Evolutionary conservation across 2,888 invertebrate genomes (phyloP), one percentile per base, ranked within the genome.

Genomic region (Eumacrocentrus americanus): DNA sequence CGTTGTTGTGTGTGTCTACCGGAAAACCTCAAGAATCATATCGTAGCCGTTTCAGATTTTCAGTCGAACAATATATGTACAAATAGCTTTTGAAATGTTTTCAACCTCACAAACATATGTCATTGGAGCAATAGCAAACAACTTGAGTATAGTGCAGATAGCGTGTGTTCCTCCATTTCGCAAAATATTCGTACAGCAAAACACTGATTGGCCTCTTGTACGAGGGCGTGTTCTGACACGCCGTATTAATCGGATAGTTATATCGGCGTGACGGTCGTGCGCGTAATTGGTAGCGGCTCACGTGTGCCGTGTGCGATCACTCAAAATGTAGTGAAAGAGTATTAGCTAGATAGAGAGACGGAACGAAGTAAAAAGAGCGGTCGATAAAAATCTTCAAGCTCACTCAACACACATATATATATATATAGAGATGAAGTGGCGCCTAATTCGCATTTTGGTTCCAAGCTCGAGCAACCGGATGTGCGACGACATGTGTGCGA

Each of bases 401-500:
- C 12, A 42, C 11, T 14, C 11, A 35, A 16, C 9, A 37, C n/a
- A 35, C 22, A 5, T 22, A 16, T 20, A 37, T 23, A 2, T 46
- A 46, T 12, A 23, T 46, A 35, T 18, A 16, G 25, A 29, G 4
- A 37, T 35, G 12, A 16, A 3, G 14, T 22, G 22, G 40, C 14
- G 23, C 40, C 25, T n/a, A 29, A 42, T 40, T 23, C 23, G 38
- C 40, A 25, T 52, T 40, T 38, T 40, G 20, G 12, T 52, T 14
- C 6, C 2, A n/a, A 16, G n/a, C 16, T 6, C n/a, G 12, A 5
- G 7, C 29, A 5, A 60, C 68, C 72, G 71, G 72, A 68, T 69
- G 67, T 22, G 47, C n/a, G n/a, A n/a, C 77, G 79, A 79, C 80
- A 80, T 80, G 79, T 79, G 79, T 76, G 71, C 74, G 76, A 79